Percentiles rank a stretch among this genome's conserved stretches.
Conservation (phyloP, 2,888 invertebrate genomes). For the Eupithecia subumbrata region DNA sequence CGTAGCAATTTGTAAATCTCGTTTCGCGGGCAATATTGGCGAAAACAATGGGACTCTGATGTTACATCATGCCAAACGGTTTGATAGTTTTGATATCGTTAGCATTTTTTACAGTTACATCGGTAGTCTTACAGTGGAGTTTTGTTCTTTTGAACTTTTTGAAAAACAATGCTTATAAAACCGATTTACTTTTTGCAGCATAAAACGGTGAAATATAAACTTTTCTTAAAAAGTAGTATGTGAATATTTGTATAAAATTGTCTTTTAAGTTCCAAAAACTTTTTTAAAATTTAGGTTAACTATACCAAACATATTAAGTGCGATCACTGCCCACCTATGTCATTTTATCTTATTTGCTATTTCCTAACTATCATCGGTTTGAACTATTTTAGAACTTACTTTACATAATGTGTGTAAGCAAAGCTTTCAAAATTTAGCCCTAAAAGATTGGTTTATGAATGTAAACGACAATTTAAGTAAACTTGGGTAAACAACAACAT, state of each 20-base stretch:
- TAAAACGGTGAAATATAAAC: background rate
- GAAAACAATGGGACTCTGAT: background rate
- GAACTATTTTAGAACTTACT: background rate
- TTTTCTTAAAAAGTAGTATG: too few species aligned
- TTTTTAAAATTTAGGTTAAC: background rate
- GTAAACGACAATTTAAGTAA: conserved; percentile 17
- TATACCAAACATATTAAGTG: background rate
- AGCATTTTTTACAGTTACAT: background rate
- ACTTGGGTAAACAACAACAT: conserved; percentile 1
- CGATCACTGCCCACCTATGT: background rate
- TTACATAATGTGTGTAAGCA: background rate
- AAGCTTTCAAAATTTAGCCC: conserved; percentile 13
- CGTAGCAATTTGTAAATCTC: conserved; percentile 3
- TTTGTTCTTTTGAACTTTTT: background rate
- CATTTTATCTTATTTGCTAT: background rate
- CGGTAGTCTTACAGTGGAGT: background rate
- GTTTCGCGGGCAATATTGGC: conserved; percentile 1
- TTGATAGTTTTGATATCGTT: background rate
- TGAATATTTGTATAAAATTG: background rate
- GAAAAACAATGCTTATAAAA: background rate
- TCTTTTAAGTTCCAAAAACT: background rate
- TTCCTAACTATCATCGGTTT: background rate
- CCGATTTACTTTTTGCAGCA: background rate
- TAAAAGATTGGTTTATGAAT: conserved; percentile 26
- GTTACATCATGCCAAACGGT: background rate